These are phyloP conservation scores for Archocentrus centrarchus DNA, from an alignment of 2,113 vertebrate genomes.

Conservation along the genomic window DNA sequence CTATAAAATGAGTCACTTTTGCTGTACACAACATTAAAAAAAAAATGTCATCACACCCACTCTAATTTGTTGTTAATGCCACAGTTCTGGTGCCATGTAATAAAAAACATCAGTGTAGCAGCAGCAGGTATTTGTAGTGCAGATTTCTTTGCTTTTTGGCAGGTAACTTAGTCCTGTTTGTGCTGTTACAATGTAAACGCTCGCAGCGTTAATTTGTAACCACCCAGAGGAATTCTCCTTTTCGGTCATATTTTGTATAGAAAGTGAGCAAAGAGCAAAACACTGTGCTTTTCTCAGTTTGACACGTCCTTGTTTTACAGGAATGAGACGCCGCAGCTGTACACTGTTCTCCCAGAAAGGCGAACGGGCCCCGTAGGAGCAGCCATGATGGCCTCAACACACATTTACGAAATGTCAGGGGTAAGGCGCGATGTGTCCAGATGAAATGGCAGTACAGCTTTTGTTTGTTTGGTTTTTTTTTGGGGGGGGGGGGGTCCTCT, in stretches of 20 bases:
- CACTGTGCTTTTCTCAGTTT: neutral
- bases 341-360: slow-evolving; percentile 90
- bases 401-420: slow-evolving; percentile 91
- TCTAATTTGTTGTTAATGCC: neutral
- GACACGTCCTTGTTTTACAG: slow-evolving; percentile 60
- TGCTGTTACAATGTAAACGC: neutral
- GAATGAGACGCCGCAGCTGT: slow-evolving; percentile 92
- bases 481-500: neutral
- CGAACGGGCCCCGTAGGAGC: slow-evolving; percentile 86
- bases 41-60: neutral
- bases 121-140: neutral
- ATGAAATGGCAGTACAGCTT: neutral
- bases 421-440: slow-evolving; percentile 47
- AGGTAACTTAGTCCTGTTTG: neutral
- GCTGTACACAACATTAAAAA: neutral
- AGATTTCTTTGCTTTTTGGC: neutral
- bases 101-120: neutral
- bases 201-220: neutral
- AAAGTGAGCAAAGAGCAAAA: neutral
- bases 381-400: slow-evolving; percentile 94
- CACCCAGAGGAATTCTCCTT: neutral
- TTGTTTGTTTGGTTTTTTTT: neutral
- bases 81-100: neutral
- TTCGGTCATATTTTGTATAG: neutral
- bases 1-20: slow-evolving; percentile 1